Evolutionary conservation across 2,888 invertebrate species (phyloP), one percentile per base, ranked within the genome.

Genomic region (Aphidoletes aphidimyza): DNA sequence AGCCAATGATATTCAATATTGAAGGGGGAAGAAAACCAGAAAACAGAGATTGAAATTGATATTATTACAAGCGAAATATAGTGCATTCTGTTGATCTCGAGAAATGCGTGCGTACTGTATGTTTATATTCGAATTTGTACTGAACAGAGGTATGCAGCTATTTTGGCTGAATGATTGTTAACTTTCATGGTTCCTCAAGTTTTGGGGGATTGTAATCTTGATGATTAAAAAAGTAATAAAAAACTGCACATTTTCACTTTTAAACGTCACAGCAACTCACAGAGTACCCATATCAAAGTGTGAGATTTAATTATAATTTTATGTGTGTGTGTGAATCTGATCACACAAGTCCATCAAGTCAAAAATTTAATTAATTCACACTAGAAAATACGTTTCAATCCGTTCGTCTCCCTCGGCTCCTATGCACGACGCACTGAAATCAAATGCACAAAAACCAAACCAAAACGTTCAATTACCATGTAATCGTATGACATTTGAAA

Each of bases 251-350:
- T 54, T 54, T 54, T 69, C 14, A 14, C 14, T 69, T 5, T 54
- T 3, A 3, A 22, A 2, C 17, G 69, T 30, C 30, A 69, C 54
- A 26, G 9, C 54, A 22, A 69, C 17, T 6, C 8, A 22, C 26
- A 69, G 30, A 26, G 30, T 69, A 81, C 81, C 81, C 81, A 81
- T 81, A 81, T 81, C 81, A 81, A 81, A 81, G 37, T 37, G 36
- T 81, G 36, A 81, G 36, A 81, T 81, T 81, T 81, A 81, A 81
- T 81, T 37, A 81, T 37, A 81, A 69, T 69, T 69, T 69, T 69
- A 30, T 14, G 69, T 69, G 69, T 11, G 30, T 14, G 69, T 69
- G 69, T 11, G 30, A 69, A 30, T 69, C 14, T 26, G 36, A 81
- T 81, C 81, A 81, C n/a, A 11, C 19, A 69, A 37, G 81, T 81